Conservation (phyloP, 2,797 vertebrate species). For the Molossus alvarezi region DNA sequence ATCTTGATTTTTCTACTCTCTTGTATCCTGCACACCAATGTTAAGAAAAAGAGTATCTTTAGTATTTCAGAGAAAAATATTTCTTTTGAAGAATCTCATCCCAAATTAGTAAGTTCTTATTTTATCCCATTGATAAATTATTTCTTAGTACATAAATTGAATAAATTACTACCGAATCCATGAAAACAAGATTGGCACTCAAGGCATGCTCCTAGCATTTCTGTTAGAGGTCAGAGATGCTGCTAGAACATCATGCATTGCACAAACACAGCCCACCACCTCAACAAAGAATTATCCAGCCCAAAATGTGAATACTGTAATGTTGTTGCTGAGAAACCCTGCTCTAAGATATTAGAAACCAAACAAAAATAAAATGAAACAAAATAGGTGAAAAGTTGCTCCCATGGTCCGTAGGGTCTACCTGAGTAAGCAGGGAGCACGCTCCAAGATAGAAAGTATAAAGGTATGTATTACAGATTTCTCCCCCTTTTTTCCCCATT, state of each 20-base stretch:
- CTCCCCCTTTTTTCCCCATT: too few species aligned
- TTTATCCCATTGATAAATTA: background rate
- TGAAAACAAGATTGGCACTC: background rate
- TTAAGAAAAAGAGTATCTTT: background rate
- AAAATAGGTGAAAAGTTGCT: background rate
- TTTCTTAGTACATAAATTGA: background rate
- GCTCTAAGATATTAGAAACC: background rate
- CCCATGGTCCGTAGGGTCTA: background rate
- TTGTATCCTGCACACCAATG: background rate
- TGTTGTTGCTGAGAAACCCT: background rate
- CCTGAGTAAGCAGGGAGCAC: background rate
- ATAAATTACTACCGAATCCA: background rate
- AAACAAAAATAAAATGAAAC: background rate
- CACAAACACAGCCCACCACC: background rate
- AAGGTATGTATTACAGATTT: background rate
- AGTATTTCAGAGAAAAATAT: conserved; percentile 15
- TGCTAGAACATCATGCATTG: background rate
- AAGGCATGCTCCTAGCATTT: background rate
- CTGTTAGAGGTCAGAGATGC: background rate
- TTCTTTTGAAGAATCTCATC: background rate
- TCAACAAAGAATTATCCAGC: background rate
- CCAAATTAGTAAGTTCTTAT: background rate
- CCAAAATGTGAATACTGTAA: background rate
- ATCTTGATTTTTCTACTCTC: background rate
- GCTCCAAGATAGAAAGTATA: background rate